A percentile compares a stretch with the other conserved stretches of the same genome.
phyloP scores from a whole-genome alignment of 2,888 invertebrate genomes.

The Notodonta dromedarius region DNA sequence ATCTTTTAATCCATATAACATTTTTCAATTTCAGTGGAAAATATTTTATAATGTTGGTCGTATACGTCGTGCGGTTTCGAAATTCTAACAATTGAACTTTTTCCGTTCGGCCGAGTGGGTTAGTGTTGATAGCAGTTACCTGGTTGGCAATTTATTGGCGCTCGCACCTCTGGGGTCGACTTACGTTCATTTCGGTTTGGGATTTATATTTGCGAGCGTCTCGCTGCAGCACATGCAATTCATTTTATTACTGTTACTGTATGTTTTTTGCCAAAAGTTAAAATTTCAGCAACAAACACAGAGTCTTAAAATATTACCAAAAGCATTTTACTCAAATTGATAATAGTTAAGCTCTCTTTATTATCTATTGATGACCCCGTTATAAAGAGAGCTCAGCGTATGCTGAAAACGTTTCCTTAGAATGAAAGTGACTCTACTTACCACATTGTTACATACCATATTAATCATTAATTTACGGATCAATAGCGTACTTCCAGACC shows the following conservation, averaged over 20 bases:
- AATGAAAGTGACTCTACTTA: no score
- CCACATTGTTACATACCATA: no score
- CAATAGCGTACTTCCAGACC: no score
- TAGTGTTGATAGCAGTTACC: constrained; percentile 34
- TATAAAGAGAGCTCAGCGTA: no score
- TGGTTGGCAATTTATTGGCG: constrained; percentile 39
- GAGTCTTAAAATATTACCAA: no score
- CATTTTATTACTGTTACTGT: not conserved
- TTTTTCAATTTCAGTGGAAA: not conserved
- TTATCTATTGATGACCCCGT: no score
- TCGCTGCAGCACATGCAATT: not conserved
- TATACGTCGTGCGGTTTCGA: constrained; percentile 15
- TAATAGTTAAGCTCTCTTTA: no score
- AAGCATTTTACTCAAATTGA: no score
- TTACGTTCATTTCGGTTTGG: constrained; percentile 33
- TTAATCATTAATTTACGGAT: no score
- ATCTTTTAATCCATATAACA: not conserved
- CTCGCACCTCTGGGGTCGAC: constrained; percentile 17
- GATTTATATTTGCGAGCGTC: constrained; percentile 35
- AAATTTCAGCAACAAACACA: no score
- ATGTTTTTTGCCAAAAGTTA: not conserved
- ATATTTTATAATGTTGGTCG: not conserved
- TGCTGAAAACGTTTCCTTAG: no score
- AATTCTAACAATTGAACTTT: constrained; percentile 35
- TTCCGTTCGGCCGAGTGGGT: constrained; percentile 28